Evolutionary conservation across 2,797 vertebrate genomes (phyloP), one percentile per base, ranked within the genome.

Genomic region (Rhinophrynus dorsalis): DNA sequence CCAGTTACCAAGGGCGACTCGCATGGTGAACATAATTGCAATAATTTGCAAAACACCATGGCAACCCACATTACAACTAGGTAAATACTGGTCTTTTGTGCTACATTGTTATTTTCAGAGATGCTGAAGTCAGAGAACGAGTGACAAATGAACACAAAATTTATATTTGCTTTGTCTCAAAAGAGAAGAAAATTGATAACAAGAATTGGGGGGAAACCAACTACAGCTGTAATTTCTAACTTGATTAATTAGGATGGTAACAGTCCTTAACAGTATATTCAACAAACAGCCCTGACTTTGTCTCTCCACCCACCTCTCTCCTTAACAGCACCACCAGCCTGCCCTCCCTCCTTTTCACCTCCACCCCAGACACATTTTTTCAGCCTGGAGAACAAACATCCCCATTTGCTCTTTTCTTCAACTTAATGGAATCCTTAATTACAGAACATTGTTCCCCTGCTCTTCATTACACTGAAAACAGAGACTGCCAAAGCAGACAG

Each of bases 31-130:
- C 92, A 94, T 98, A 99, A 99, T 98, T 98, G 95, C 95, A 97
- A 98, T 99, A 98, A 98, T 99, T 99, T 98, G 95, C 97, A 97
- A 99, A 99, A 98, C 94, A 93, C 97, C 96, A 99, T 98, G 96
- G 96, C 95, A 99, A 98, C 96, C 91, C 92, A 93, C 91, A 94
- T 96, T 95, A 93, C 93, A 94, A 93, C 92, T 92, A 95, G 92
- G 87, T 90, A 91, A 92, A 92, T 92, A 91, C 87, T 86, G 88
- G 92, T 89, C 89, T 92, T 92, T 90, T 90, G 93, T 93, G 90
- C 85, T 86, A 95, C 92, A 92, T 93, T 95, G 92, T 94, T 92
- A 92, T 95, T 97, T 95, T 91, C 90, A 89, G 92, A 93, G 91
- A 95, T 91, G 88, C 92, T 82, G 81, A 92, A 93, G 86, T 92